Base-by-base conservation (phyloP, 2,888 invertebrate species). In the Limenitis camilla region DNA sequence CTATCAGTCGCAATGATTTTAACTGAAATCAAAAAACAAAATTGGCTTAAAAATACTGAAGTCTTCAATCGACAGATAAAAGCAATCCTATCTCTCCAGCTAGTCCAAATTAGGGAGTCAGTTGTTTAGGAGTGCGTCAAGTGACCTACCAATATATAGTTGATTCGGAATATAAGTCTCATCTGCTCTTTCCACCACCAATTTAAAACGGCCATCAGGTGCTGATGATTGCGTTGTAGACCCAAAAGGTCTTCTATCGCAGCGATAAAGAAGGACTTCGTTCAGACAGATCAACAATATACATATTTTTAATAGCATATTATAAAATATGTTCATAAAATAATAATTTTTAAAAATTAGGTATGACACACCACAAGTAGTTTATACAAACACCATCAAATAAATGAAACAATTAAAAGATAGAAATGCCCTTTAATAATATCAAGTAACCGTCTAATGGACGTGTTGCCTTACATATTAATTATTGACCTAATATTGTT, bases 151-250 rank as follows among this genome's bases (percentile, higher is more conserved):
- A 55, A 67, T 74, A 58, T 86, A 86, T 3, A 82, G 68, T 62
- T 86, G 83, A 48, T 80, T 78, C 6, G 86, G 86, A 54, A 85
- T 75, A 45, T 85, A 85, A 2, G 74, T 69, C 52, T 74, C 67
- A 5, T 75, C 74, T 10, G 67, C 62, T 5, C 71, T 78, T 6
- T 72, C 45, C 0, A 84, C 70, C 2, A 63, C 53, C 32, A 86
- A 57, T 45, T 73, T 69, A 40, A 76, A 85, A 1, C 83, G 69
- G 0, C 86, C 85, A 57, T 85, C 85, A 0, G 85, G 61, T n/a
- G 74, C 65, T 1, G 80, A 75, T 1, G 81, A 61, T 53, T 73
- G 72, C 0, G 76, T 69, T 4, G 70, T 77, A 0, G 84, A 68
- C 0, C 81, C 81, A 58, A 81, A 85, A 0, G 85, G 84, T 49